These are phyloP conservation scores for Beris morrisii DNA, from an alignment of 2,888 invertebrate genomes.

Conservation along the genomic window DNA sequence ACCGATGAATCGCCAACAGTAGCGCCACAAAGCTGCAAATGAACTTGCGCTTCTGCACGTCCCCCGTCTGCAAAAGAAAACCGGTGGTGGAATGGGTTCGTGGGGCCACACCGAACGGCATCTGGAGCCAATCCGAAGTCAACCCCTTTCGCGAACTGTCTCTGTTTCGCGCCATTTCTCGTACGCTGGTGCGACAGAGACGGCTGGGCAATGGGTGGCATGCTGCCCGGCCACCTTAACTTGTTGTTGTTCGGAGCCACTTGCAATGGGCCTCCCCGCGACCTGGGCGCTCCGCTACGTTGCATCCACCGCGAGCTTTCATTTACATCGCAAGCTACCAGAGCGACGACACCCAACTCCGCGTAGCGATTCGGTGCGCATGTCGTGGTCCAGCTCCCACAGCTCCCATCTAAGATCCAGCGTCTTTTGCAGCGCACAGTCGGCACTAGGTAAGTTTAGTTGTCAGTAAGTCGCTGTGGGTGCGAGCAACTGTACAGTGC, in stretches of 20 bases:
- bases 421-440: too few species aligned
- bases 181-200: constrained; percentile 15
- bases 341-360: too few species aligned
- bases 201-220: constrained; percentile 12
- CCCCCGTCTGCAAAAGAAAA: constrained; percentile 10
- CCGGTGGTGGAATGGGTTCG: constrained; percentile 19
- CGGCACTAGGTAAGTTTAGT: too few species aligned
- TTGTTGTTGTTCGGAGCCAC: too few species aligned
- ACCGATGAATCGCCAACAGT: neutral
- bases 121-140: constrained; percentile 30
- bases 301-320: constrained; percentile 15
- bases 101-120: constrained; percentile 8
- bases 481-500: too few species aligned
- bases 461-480: too few species aligned
- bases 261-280: neutral
- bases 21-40: too few species aligned
- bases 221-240: constrained; percentile 9
- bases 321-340: constrained; percentile 4
- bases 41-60: too few species aligned
- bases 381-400: too few species aligned
- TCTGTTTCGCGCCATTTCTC: constrained; percentile 11
- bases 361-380: too few species aligned
- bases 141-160: constrained; percentile 8
- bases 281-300: neutral
- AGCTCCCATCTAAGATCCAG: too few species aligned